Evolutionary conservation across 2,113 vertebrate genomes (phyloP).

Genomic region (Nesogale talazaci): DNA sequence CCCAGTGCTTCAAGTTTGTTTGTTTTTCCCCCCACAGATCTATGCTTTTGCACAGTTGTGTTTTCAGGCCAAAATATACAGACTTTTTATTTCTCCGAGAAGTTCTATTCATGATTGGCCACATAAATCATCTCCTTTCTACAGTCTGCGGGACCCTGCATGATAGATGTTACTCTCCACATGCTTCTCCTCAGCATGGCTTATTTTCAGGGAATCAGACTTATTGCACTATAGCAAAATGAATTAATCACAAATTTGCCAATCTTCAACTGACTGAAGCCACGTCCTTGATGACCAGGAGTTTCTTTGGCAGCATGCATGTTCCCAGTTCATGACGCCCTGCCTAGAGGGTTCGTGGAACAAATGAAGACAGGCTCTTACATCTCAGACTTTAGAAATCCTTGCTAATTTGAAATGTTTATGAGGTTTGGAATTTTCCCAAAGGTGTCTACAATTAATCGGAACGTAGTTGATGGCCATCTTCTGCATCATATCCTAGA

Average conservation of each 20-base stretch:
- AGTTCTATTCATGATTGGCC: background rate
- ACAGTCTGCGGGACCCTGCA: background rate
- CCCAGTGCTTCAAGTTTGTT: background rate
- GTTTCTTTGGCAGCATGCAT: background rate
- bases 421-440: background rate
- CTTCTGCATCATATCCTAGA: background rate
- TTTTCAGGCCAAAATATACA: background rate
- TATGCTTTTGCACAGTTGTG: background rate
- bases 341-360: background rate
- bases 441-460: background rate
- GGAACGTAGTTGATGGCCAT: background rate
- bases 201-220: background rate
- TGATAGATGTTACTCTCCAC: background rate
- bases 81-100: background rate
- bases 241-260: background rate
- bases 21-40: constrained; percentile 1
- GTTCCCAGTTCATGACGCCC: background rate
- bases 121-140: background rate
- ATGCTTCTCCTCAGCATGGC: background rate
- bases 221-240: background rate
- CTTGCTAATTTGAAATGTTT: background rate
- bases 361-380: background rate
- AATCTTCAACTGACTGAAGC: background rate
- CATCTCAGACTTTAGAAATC: background rate
- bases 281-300: background rate